phyloP scores from a whole-genome alignment of 2,888 invertebrate genomes.

The Ectemnius continuus region DNA sequence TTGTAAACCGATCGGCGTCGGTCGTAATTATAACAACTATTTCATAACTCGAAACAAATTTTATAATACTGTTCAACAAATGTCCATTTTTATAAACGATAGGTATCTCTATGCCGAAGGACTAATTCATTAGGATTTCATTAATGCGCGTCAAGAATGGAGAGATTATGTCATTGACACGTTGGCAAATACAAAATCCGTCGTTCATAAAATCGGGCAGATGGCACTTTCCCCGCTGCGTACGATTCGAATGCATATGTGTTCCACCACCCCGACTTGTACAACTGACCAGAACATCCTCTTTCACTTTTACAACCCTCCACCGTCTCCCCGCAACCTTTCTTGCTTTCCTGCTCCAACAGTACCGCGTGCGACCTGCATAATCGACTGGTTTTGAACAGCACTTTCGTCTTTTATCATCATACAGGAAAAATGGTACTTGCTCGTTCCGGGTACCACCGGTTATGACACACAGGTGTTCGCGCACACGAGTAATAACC shows the following conservation, averaged over 20 bases:
- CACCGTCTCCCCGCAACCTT: conserved; percentile 25
- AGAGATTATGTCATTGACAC: conserved; percentile 6
- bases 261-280: conserved; percentile 14
- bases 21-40: conserved; percentile 43
- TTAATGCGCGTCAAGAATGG: conserved; percentile 11
- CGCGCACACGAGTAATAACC: conserved; percentile 60
- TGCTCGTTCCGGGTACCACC: conserved; percentile 32
- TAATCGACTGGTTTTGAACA: conserved; percentile 60
- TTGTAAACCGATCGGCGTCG: conserved; percentile 38
- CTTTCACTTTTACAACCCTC: conserved; percentile 35
- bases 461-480: conserved; percentile 50
- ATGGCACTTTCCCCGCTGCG: conserved; percentile 49
- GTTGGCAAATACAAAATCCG: conserved; percentile 17
- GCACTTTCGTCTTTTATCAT: conserved; percentile 62
- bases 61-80: conserved; percentile 43
- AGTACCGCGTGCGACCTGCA: conserved; percentile 37
- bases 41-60: conserved; percentile 39
- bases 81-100: conserved; percentile 45
- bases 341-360: conserved; percentile 43
- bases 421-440: conserved; percentile 47
- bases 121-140: conserved; percentile 22
- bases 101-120: conserved; percentile 5
- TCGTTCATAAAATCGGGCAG: conserved; percentile 41
- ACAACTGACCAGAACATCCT: conserved; percentile 11
- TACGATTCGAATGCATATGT: conserved; percentile 26